Percentiles rank a stretch among this genome's conserved stretches.
Evolutionary conservation across 2,113 vertebrate species (phyloP).

Genomic region (Oophaga pumilio): DNA sequence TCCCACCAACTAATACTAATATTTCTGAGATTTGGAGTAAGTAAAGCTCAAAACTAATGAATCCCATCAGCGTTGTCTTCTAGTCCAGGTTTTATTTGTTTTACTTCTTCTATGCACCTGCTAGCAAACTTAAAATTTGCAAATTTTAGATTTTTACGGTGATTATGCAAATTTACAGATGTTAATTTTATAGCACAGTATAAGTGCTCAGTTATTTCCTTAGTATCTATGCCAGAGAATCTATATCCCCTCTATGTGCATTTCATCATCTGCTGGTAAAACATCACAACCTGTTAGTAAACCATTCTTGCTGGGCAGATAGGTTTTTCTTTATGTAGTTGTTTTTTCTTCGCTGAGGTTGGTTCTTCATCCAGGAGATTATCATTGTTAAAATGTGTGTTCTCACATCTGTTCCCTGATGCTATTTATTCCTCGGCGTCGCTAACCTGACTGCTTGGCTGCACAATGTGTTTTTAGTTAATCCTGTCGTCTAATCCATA

Average conservation of each 20-base stretch:
- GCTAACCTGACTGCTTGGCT: slow-evolving; percentile 44
- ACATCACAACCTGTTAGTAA: neutral
- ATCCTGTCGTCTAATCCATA: slow-evolving; percentile 38
- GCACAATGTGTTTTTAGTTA: slow-evolving; percentile 35
- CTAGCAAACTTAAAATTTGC: neutral
- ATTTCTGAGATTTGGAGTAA: no score
- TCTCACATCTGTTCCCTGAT: slow-evolving; percentile 47
- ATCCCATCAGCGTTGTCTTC: no score
- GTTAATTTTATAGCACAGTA: neutral
- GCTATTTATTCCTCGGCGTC: slow-evolving; percentile 40
- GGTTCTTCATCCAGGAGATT: slow-evolving; percentile 32
- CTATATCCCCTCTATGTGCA: neutral
- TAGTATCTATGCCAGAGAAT: neutral
- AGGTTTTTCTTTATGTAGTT: neutral
- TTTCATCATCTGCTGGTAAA: neutral
- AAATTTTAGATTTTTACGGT: neutral
- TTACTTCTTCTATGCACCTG: neutral
- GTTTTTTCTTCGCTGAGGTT: neutral
- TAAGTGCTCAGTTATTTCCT: neutral
- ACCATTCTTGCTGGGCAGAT: neutral
- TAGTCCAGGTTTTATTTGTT: no score
- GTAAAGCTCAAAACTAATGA: no score
- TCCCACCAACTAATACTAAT: no score
- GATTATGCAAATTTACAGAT: slow-evolving; percentile 17
- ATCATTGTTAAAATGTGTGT: slow-evolving; percentile 43